Evolutionary conservation across 2,888 invertebrate genomes (phyloP), one percentile per base, ranked within the genome.

Genomic region (Physocephala rufipes): DNA sequence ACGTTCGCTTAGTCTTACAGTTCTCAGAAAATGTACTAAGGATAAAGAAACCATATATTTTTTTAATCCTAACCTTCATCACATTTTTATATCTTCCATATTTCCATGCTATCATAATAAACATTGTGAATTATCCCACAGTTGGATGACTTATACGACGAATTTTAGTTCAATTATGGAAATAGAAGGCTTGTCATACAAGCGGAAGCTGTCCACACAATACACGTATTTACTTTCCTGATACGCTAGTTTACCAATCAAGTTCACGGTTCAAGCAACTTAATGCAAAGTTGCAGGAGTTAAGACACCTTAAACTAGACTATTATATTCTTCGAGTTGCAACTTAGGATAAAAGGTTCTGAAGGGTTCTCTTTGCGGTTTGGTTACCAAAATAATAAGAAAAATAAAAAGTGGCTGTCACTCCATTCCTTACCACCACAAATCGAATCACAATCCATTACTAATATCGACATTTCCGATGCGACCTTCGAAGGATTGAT

Each of bases 111-210:
- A 74, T 73, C 73, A 73, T 70, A 73, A 75, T 75, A 71, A 76
- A 74, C 72, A 26, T 69, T 72, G 36, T 74, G 62, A 76, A 53
- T 75, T 74, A 76, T 70, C 65, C 70, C 74, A 74, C 61, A 74
- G 76, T 76, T 76, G 67, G 26, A 67, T 51, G 36, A 71, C 67
- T 45, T 53, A 65, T 74, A 61, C 64, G 66, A 45, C 70, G 68
- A 58, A 65, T 68, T 68, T 68, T 13, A 67, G 58, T 67, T 62
- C 49, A 43, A 55, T 67, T 58, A 67, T 43, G 36, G 15, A 2
- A 66, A 66, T 53, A 45, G 63, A 45, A 47, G 45, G 24, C 9
- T 15, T 7, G n/a, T 15, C 24, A 36, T 5, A 9, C 36, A 19
- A 13, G 19, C 19, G 15, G 49, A 64, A 47, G 7, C 9, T 5